Evolutionary conservation across 2,113 vertebrate species (phyloP), one percentile per base, ranked within the genome.

Genomic region (Takifugu flavidus): DNA sequence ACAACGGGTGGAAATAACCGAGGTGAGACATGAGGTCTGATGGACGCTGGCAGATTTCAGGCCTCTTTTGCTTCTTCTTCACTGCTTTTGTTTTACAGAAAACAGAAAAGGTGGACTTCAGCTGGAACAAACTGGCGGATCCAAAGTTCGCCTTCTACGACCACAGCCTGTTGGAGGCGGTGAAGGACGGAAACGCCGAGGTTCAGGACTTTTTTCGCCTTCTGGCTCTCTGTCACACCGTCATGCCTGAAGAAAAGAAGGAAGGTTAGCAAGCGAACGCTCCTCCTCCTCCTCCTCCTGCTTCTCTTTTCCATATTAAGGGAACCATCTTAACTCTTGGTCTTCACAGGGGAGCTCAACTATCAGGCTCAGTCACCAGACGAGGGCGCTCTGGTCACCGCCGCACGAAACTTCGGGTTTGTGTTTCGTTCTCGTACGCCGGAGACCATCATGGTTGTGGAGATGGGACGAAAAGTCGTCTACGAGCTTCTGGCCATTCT

Each of bases 281-380:
- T 10, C 34, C 8, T 39, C 34, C 7, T 10, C 2, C 34, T 2
- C 34, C 4, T n/a, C 53, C 6, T 26, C 29, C 10, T 28, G 5
- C 13, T 13, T 3, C 57, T 25, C 45, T 47, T 27, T 39, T 39
- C 34, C 34, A 39, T 11, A 39, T 10, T 2, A 11, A 39, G 34
- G 2, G 34, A 39, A 10, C 8, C 31, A 3, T 1, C 7, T 39
- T 4, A 31, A 31, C 34, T 20, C 13, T 13, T 13, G 57, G 3
- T 56, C 20, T 29, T 49, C 34, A 0, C 79, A 99, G 97, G 94
- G 31, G 72, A 91, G 34, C 86, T 99, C 2, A 64, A 86, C 34
- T 98, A 99, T 73, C 96, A 98, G 88, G 97, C 95, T 25, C 97
- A 99, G 78, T 99, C 97, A 49, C 97, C 97, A 15, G 96, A 99